Evolutionary conservation across 2,888 invertebrate species (phyloP), one percentile per base, ranked within the genome.

Genomic region (Synergus laeviventris): DNA sequence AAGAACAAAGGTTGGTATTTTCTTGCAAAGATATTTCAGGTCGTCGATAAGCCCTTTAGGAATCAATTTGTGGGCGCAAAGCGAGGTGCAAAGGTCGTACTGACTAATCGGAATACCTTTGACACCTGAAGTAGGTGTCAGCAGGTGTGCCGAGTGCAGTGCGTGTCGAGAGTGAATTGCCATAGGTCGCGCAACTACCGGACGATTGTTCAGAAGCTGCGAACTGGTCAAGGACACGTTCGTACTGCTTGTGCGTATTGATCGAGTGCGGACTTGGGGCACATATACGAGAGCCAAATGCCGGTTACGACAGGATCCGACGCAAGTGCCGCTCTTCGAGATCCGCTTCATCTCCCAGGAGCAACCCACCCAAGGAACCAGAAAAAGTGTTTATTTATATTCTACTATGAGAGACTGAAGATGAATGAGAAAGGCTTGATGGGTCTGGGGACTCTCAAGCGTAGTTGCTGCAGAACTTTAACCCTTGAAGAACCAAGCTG

Each of bases 211-310:
- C 81, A 86, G 87, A 87, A 86, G 86, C 86, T 88, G 88, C 85
- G 84, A 87, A 85, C 84, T 88, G 89, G 89, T 89, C 89, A 89
- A 90, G 89, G 89, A 88, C 88, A 83, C 84, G 84, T 82, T 84
- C 85, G 83, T 84, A 82, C 84, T 84, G 84, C 82, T 81, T 84
- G 85, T 86, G 85, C 86, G 89, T 89, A 90, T 90, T 88, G 89
- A 89, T 89, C 90, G 88, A 84, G 83, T 84, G 84, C 83, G 81
- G 79, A 82, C 78, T 81, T 76, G 74, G 79, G 79, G 78, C 79
- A 80, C 81, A 81, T 79, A 81, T 83, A 78, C 78, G 80, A 79
- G 78, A 79, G 64, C 75, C 75, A 80, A 81, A 45, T 45, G 70
- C 60, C 56, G 70, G 76, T 75, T 59, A 66, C 54, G 74, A 74